Base-by-base conservation (phyloP, 2,888 invertebrate genomes). In the Cloeon dipterum region DNA sequence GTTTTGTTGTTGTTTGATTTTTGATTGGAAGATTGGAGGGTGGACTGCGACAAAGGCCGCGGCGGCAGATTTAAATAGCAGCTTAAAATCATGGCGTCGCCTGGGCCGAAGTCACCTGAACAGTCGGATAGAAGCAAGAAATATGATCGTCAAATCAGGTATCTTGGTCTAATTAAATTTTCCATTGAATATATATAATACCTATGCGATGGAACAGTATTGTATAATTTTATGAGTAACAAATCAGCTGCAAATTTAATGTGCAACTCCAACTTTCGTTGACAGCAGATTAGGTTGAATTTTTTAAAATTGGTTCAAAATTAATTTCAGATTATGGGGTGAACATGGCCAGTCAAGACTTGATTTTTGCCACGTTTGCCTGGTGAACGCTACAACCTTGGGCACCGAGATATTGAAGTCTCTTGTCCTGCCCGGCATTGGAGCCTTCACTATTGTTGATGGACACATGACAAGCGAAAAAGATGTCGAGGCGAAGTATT, bases 381-480 rank as follows among this genome's bases (percentile, higher is more conserved):
- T 98, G 18, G 76, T 98, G 43, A 91, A 93, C 58, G 93, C 89
- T 2, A 85, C 79, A 29, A 85, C 83, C 5, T 63, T 88, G 34
- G 94, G 94, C 11, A 91, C 94, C 18, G 98, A 98, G 64, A 74
- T 85, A 39, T 59, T 98, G 20, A 98, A 99, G 56, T 86, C 88
- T 19, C 66, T 99, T 20, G 79, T 98, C 10, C 61, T 99, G 25
- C 94, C 98, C 35, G 96, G 96, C 13, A 74, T 89, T 45, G 86
- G 88, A 34, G 74, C 81, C 17, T 77, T 89, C 46, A 93, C 93
- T 0, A 82, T 96, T 44, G 75, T 93, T 11, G 94, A 96, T 63
- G 83, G 83, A 17, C 71, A 74, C 50, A 73, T 72, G 48, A 74
- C 91, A 1, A 74, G 74, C 5, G 82, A 85, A 46, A 88, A 89